Conservation (phyloP, 2,113 vertebrate species). For the Seriola dumerili region DNA sequence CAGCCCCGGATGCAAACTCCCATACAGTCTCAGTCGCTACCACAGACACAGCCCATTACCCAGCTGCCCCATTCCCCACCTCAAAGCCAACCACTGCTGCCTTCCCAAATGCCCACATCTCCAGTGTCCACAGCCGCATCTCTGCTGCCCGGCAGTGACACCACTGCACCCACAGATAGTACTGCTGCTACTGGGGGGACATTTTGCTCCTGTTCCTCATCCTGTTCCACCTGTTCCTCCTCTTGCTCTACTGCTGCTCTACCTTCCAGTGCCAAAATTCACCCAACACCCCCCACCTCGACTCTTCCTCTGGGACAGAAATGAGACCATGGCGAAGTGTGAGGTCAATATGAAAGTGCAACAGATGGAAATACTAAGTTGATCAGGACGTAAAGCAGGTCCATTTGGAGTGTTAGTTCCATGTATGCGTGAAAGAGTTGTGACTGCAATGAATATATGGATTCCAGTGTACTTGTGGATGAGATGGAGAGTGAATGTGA, state of each 20-base stretch:
- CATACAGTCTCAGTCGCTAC: slow-evolving; percentile 73
- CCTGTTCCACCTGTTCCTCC: slow-evolving; percentile 74
- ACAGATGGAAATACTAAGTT: slow-evolving; percentile 39
- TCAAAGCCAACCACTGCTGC: slow-evolving; percentile 77
- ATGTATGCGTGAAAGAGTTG: slow-evolving; percentile 55
- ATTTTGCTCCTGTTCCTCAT: slow-evolving; percentile 74
- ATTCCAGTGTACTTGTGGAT: slow-evolving; percentile 46
- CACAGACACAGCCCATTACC: slow-evolving; percentile 63
- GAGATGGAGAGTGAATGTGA: slow-evolving; percentile 62
- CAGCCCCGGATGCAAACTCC: slow-evolving; percentile 82
- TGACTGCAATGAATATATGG: slow-evolving; percentile 46
- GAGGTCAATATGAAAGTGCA: slow-evolving; percentile 52
- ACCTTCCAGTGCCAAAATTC: slow-evolving; percentile 84
- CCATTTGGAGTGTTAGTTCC: slow-evolving; percentile 46
- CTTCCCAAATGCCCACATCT: slow-evolving; percentile 73
- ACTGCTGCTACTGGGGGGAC: slow-evolving; percentile 45
- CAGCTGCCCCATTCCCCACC: slow-evolving; percentile 67
- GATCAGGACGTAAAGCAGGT: slow-evolving; percentile 40
- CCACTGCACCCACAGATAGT: slow-evolving; percentile 56
- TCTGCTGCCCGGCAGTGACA: slow-evolving; percentile 49
- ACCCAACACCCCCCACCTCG: slow-evolving; percentile 75
- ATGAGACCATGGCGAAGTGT: slow-evolving; percentile 64
- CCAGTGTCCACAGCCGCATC: slow-evolving; percentile 49
- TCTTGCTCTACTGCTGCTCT: slow-evolving; percentile 81
- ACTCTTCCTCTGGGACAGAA: slow-evolving; percentile 83